These are phyloP conservation scores for Magallana gigas DNA, from an alignment of 1,140 invertebrate genomes.

Conservation along the genomic window DNA sequence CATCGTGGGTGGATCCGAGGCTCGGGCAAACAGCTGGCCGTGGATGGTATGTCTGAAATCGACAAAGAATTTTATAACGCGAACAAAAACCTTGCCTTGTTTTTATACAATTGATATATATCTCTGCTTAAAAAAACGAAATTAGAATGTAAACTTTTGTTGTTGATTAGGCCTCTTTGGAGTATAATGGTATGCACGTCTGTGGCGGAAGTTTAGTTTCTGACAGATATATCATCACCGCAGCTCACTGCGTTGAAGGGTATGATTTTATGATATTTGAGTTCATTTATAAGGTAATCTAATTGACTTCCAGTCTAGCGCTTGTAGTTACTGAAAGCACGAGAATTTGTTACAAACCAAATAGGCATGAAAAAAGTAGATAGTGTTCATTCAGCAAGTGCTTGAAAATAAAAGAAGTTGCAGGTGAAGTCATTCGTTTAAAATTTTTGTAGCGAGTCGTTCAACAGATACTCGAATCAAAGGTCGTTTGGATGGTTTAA, in stretches of 20 bases:
- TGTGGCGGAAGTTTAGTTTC: constrained; percentile 89
- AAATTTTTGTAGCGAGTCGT: background rate
- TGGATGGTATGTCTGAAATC: constrained; percentile 56
- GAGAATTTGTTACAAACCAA: background rate
- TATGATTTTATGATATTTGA: background rate
- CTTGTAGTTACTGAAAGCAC: no score
- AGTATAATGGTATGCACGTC: constrained; percentile 76
- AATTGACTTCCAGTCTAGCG: no score
- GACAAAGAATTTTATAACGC: no score
- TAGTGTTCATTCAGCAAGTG: no score
- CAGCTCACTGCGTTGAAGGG: constrained; percentile 84
- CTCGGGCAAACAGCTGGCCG: constrained; percentile 60
- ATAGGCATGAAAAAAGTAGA: background rate
- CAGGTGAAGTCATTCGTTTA: no score
- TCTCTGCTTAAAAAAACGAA: background rate
- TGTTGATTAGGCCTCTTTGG: constrained; percentile 45
- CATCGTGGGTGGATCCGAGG: constrained; percentile 62
- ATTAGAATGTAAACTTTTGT: background rate
- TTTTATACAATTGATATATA: background rate
- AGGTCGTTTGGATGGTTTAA: background rate
- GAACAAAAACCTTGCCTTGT: no score
- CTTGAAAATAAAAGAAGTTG: no score
- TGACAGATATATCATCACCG: constrained; percentile 85
- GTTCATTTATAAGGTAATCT: background rate
- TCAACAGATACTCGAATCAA: background rate